Conservation (phyloP, 2,797 vertebrate species). For the Poecilia velifera region DNA sequence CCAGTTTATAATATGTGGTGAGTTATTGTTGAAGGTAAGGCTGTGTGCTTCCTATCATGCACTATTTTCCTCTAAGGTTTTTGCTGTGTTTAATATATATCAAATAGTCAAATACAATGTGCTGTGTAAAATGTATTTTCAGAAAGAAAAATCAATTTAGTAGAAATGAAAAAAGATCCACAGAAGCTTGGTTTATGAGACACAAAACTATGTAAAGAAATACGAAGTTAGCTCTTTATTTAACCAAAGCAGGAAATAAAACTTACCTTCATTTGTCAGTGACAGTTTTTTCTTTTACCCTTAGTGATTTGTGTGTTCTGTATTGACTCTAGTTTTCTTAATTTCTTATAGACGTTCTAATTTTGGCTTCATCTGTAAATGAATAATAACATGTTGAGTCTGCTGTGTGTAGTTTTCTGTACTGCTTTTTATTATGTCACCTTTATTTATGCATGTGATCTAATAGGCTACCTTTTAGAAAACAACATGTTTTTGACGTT, state of each 20-base stretch:
- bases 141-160: background rate
- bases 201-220: background rate
- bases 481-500: background rate
- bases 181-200: background rate
- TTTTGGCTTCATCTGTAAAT: background rate
- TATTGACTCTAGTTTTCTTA: background rate
- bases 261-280: background rate
- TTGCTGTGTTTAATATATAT: background rate
- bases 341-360: background rate
- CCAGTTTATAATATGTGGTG: slow-evolving; percentile 30
- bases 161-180: background rate
- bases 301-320: background rate
- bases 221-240: background rate
- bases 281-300: background rate
- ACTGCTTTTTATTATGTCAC: background rate
- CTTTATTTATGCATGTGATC: background rate
- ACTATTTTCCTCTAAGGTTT: background rate
- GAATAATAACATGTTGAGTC: background rate
- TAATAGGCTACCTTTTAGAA: background rate
- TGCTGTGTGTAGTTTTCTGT: background rate
- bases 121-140: background rate
- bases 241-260: background rate
- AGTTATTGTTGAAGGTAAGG: slow-evolving; percentile 15
- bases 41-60: slow-evolving; percentile 4
- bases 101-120: background rate